Evolutionary conservation across 2,888 invertebrate species (phyloP).

Genomic region (Spodoptera picta): DNA sequence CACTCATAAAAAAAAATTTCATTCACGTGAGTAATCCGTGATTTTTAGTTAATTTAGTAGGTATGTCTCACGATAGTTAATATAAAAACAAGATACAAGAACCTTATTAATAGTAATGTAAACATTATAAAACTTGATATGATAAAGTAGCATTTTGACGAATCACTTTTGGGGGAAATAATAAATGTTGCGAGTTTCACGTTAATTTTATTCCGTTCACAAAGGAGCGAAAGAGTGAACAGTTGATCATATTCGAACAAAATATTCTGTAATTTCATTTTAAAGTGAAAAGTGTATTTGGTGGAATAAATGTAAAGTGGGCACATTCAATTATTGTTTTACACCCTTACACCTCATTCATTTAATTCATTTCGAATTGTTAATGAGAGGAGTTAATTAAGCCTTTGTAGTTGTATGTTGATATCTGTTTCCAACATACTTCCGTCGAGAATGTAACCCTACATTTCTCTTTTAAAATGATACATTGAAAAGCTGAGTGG

Average conservation of each 20-base stretch:
- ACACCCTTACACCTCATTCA: slow-evolving; percentile 1
- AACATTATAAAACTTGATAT: background rate
- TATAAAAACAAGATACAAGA: no score
- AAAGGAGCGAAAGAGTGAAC: slow-evolving; percentile 19
- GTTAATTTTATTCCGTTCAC: slow-evolving; percentile 40
- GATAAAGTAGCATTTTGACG: slow-evolving; percentile 26
- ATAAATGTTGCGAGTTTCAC: slow-evolving; percentile 36
- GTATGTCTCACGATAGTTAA: no score
- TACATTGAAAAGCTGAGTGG: no score
- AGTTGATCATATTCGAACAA: slow-evolving; percentile 38
- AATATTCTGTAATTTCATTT: slow-evolving; percentile 27
- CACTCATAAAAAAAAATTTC: no score
- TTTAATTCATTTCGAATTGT: background rate
- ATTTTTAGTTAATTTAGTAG: no score
- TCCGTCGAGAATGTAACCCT: background rate
- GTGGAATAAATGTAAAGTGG: slow-evolving; percentile 10
- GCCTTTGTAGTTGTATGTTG: background rate
- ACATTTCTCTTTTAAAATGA: no score
- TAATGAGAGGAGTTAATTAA: background rate
- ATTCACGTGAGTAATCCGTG: no score
- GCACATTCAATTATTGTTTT: slow-evolving; percentile 9
- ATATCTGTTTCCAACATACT: background rate
- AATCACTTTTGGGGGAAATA: slow-evolving; percentile 17
- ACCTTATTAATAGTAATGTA: background rate
- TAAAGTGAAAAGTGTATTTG: slow-evolving; percentile 21